phyloP scores from a whole-genome alignment of 1,140 invertebrate species.

The Metaphire vulgaris region DNA sequence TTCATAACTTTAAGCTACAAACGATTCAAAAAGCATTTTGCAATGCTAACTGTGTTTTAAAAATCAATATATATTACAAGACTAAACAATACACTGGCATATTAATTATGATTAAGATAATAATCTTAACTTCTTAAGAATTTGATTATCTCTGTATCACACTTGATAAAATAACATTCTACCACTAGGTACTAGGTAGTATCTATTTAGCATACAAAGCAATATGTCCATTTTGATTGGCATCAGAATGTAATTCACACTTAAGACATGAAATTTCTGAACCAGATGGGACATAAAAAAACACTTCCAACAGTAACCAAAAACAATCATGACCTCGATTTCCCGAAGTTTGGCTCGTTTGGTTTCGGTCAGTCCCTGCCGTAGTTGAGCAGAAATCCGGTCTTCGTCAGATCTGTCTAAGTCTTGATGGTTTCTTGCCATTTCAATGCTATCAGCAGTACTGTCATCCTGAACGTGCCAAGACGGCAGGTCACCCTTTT shows the following conservation, averaged over 20 bases:
- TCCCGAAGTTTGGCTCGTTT: conserved; percentile 76
- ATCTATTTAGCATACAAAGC: too few species aligned
- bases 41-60: not conserved
- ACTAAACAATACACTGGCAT: not conserved
- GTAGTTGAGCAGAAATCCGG: conserved; percentile 24
- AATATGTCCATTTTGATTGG: too few species aligned
- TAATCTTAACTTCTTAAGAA: not conserved
- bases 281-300: not conserved
- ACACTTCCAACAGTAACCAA: not conserved
- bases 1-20: conserved; percentile 75
- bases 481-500: not conserved
- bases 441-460: not conserved
- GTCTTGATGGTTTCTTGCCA: conserved; percentile 22
- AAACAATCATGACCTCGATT: conserved; percentile 62
- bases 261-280: not conserved
- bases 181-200: not conserved
- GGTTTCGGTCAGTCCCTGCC: conserved; percentile 60
- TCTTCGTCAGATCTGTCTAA: conserved; percentile 28
- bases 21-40: not conserved
- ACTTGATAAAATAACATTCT: not conserved
- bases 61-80: not conserved
- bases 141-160: not conserved
- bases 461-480: not conserved
- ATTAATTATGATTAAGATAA: not conserved
- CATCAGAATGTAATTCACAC: not conserved